Base-by-base conservation (phyloP, 92 coral and sea anemone genomes). In the Parazoanthus atlanticus region DNA sequence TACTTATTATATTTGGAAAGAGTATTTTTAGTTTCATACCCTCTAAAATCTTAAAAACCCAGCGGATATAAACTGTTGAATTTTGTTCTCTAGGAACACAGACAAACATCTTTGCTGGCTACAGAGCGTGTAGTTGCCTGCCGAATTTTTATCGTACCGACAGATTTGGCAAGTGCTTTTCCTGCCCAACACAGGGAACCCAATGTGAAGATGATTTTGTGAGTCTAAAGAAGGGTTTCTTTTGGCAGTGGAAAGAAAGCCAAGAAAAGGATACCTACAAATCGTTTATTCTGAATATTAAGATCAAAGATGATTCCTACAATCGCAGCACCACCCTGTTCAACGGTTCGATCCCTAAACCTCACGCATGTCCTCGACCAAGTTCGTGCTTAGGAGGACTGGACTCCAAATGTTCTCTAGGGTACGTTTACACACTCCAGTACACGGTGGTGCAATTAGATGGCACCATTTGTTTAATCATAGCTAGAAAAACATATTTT, bases 71-170 rank as follows among this genome's bases (percentile, higher is more conserved):
- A 65, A 19, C n/a, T 65, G 71, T 65, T 8, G 6, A 1, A 0
- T 19, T 65, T 65, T 65, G 10, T 65, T 65, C 7, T 65, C 71
- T 19, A 65, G 71, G 71, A 65, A 65, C 71, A 15, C 71, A 65
- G 71, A 65, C 28, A 65, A 65, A 65, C 1, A 26, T 65, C 71
- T 65, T 65, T 26, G 71, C 71, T 65, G 71, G 71, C 1, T 65
- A 65, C 71, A 65, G 71, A 65, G 71, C 71, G 71, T 65, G 71
- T 65, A 65, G 71, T 26, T 65, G 71, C 71, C 71, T 65, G 6
- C 71, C 71, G 71, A 65, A 2, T 65, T 65, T 65, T 65, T 65
- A 65, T 65, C 28, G 71, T 65, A 65, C 28, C 28, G 10, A 65
- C 10, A 65, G 71, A 65, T 65, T 65, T 65, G 71, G 71, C 71